Conservation (phyloP, 2,888 invertebrate genomes). For the Antitype chi region DNA sequence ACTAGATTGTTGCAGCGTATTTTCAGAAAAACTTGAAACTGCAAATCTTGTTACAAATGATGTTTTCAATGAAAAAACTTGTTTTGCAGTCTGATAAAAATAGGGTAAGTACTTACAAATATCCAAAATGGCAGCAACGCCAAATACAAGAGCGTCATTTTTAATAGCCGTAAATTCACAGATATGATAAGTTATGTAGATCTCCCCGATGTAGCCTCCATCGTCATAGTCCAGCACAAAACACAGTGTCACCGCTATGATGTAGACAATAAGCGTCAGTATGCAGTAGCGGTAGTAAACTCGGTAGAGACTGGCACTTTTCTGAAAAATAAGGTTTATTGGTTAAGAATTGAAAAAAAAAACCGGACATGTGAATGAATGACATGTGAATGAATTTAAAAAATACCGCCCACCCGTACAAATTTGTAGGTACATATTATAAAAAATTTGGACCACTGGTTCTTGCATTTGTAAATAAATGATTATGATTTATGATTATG, state of each 20-base stretch:
- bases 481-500: too few species aligned
- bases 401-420: too few species aligned
- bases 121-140: background rate
- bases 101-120: conserved; percentile 24
- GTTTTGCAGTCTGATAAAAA: background rate
- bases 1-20: too few species aligned
- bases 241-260: background rate
- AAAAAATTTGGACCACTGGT: too few species aligned
- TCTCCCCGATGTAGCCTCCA: background rate
- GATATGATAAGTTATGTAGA: conserved; percentile 29
- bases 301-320: conserved; percentile 25
- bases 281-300: conserved; percentile 32
- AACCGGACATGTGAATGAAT: too few species aligned
- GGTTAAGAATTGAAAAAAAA: too few species aligned
- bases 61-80: background rate
- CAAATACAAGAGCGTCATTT: background rate
- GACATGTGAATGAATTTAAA: too few species aligned
- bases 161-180: accelerated
- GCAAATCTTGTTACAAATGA: background rate
- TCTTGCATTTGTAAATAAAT: too few species aligned
- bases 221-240: background rate
- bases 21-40: too few species aligned
- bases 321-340: conserved; percentile 12
- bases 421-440: too few species aligned
- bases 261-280: conserved; percentile 14